These are phyloP conservation scores for Hypomecis punctinalis DNA, from an alignment of 2,888 invertebrate species.

Conservation along the genomic window DNA sequence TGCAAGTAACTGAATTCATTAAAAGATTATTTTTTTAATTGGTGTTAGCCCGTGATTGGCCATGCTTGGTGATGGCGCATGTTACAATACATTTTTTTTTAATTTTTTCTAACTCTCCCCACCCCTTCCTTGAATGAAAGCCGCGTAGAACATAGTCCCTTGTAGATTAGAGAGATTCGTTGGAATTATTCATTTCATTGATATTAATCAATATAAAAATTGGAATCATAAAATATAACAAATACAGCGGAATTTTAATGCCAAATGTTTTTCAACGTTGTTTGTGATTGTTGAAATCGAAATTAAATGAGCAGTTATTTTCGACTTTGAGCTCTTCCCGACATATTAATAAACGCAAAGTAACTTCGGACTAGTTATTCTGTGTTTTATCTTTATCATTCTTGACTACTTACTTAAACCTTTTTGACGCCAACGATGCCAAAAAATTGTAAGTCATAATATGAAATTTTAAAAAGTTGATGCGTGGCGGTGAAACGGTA, in stretches of 20 bases:
- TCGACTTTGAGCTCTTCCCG: too few species aligned
- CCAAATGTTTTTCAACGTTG: not conserved
- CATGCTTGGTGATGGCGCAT: slow-evolving; percentile 44
- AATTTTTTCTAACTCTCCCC: slow-evolving; percentile 39
- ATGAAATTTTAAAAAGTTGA: too few species aligned
- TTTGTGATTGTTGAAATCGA: not conserved
- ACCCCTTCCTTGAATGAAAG: slow-evolving; percentile 72
- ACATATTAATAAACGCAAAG: not conserved
- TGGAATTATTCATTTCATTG: slow-evolving; percentile 57
- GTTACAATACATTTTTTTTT: slow-evolving; percentile 38
- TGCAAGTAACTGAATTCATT: slow-evolving; percentile 78
- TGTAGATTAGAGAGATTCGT: slow-evolving; percentile 81
- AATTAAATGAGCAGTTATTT: not conserved
- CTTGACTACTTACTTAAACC: too few species aligned
- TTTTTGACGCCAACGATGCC: too few species aligned
- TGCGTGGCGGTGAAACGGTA: too few species aligned
- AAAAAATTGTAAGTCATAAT: too few species aligned
- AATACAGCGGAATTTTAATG: not conserved
- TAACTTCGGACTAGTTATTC: too few species aligned
- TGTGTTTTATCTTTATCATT: too few species aligned
- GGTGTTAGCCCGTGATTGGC: slow-evolving; percentile 70
- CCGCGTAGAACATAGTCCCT: slow-evolving; percentile 72
- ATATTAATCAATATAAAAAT: not conserved
- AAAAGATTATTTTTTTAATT: slow-evolving; percentile 53
- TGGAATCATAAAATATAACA: slow-evolving; percentile 11